Base-by-base conservation (phyloP, 30 jellyfish, hydroid and myxozoan genomes). In the Rhopilema esculentum region DNA sequence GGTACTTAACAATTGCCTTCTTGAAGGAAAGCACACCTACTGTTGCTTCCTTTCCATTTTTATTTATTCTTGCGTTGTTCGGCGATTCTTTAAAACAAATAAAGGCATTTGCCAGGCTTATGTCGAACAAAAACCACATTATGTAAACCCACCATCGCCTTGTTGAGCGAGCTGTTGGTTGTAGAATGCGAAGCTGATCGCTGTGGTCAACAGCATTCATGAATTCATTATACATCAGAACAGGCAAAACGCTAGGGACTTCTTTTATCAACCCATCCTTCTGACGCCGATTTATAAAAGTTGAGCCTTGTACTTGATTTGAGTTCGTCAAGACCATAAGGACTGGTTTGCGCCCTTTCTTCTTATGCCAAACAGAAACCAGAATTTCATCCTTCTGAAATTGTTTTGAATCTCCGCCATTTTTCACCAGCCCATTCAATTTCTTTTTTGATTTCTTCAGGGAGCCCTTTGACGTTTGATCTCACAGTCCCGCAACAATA, bases 81-180 rank as follows among this genome's bases (percentile, higher is more conserved):
- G 78, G 78, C 26, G 78, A 67, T 33, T 67, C 78, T 67, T 67
- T 67, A 33, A n/a, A n/a, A n/a, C n/a, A n/a, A n/a, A n/a, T n/a
- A n/a, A n/a, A n/a, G n/a, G n/a, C n/a, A n/a, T n/a, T 67, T 67
- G 78, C 78, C 78, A 67, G 0, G 78, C 33, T 20, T 27, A 69
- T 21, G 79, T 69, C 79, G 9, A 69, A 69, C 0, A 69, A 8
- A 23, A 69, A 69, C 79, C 63, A 69, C 2, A n/a, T 18, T 15
- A 69, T 1, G 16, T 69, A 69, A 0, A 69, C 18, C 79, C 63
- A 69, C 79, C 79, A 69, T 19, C 79, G 79, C 79, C 29, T 69
- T 24, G 72, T 69, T 0, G 79, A 69, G 19, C 79, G 40, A 69
- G 79, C 79, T 21, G 29, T 16, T 49, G 79, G 33, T 21, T 69